Evolutionary conservation across 2,888 invertebrate genomes (phyloP), one percentile per base, ranked within the genome.

Genomic region (Caenorhabditis becei): DNA sequence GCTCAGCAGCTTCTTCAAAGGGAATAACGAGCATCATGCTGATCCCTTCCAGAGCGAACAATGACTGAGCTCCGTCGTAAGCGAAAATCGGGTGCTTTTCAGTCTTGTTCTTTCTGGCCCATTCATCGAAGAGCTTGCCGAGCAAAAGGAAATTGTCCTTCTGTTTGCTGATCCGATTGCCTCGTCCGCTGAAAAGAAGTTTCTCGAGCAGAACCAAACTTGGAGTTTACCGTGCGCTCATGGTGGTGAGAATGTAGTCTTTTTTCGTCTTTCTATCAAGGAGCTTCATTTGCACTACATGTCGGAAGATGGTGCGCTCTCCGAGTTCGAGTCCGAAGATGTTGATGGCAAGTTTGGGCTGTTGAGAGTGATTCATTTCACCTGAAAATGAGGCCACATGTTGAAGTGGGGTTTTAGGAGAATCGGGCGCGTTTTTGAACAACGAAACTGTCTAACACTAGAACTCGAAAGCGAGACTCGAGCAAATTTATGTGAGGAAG

Each of bases 231-330:
- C 69, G 49, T 11, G 77, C 20, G 28, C 77, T 77, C 75, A 80
- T 71, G 0, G 80, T 80, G 5, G 80, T 75, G 7, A 80, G 51
- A 35, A 80, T 80, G 26, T 71, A 71, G 11, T 80, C 80, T 24
- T 75, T 80, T 16, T 59, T 71, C 16, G 44, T 71, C 41, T 66
- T 66, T 11, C 28, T 35, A 32, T 80, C 77, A 20, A 80, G 51
- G 10, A 82, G 35, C 26, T 74, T 77, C 24, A 77, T 74, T 23
- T 82, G 81, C n/a, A 82, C 69, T n/a, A 74, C 58, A 54, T 82
- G 81, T 3, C 81, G 77, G 24, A 69, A 82, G 20, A 82, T 66
- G 3, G 18, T 56, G 8, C 69, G 62, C 5, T 62, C 47, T 0
- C 32, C 28, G 2, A 82, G 58, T 32, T 67, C 63, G 1, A 82